Conservation (phyloP, 2,797 vertebrate genomes). For the Cynopterus sphinx region DNA sequence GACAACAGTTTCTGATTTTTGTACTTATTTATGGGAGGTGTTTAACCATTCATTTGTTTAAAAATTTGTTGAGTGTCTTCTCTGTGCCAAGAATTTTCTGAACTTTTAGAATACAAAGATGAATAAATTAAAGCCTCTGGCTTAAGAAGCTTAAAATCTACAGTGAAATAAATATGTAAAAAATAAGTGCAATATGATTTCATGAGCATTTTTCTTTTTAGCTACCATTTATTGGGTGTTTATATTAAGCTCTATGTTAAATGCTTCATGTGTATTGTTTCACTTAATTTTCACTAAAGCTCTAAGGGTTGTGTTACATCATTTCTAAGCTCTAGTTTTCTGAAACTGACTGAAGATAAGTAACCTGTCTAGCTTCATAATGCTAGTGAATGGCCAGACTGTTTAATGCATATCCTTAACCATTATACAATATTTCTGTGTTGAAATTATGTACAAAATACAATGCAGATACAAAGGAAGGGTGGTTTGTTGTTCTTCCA, state of each 20-base stretch:
- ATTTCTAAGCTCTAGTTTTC: neutral
- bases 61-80: neutral
- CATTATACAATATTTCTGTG: neutral
- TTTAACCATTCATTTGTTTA: neutral
- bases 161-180: neutral
- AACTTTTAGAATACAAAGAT: neutral
- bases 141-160: neutral
- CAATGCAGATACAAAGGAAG: neutral
- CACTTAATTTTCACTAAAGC: neutral
- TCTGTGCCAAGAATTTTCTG: neutral
- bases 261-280: neutral
- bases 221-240: neutral
- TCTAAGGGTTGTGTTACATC: neutral
- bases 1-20: neutral
- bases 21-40: neutral
- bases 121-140: neutral
- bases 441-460: conserved; percentile 12
- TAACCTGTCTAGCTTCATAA: neutral
- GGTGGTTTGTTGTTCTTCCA: neutral
- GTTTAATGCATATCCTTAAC: neutral
- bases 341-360: neutral
- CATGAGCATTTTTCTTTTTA: neutral
- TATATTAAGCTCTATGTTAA: neutral
- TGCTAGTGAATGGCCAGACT: neutral
- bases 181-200: neutral